Evolutionary conservation across 2,113 vertebrate species (phyloP).

Genomic region (Rhagologus leucostigma): DNA sequence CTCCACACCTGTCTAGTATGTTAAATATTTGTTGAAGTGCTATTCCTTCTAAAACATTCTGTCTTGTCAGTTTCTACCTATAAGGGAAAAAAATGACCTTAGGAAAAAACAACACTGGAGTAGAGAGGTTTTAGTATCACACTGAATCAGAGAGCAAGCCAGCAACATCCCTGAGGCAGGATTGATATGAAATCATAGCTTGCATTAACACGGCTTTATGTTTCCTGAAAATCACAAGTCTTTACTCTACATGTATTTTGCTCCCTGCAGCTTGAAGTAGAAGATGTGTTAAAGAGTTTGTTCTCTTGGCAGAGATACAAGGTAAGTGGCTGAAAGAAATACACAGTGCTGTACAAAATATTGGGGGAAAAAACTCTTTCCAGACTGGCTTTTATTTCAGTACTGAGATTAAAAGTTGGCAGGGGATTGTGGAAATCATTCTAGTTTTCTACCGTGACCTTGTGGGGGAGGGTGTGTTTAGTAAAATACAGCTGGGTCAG

Average conservation of each 20-base stretch:
- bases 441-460: not conserved
- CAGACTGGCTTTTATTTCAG: not conserved
- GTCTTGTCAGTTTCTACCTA: not conserved
- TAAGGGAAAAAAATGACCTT: not conserved
- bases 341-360: not conserved
- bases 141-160: not conserved
- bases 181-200: not conserved
- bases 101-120: not conserved
- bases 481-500: slow-evolving; percentile 1
- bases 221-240: not conserved
- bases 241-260: not conserved
- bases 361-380: not conserved
- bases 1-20: not conserved
- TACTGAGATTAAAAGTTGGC: not conserved
- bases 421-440: not conserved
- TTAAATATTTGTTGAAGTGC: not conserved
- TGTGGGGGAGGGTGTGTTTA: not conserved
- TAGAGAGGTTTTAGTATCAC: not conserved
- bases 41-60: not conserved
- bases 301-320: not conserved
- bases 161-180: not conserved
- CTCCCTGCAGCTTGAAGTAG: not conserved
- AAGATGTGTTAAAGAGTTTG: not conserved
- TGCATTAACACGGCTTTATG: not conserved
- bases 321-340: not conserved